Evolutionary conservation across 2,888 invertebrate genomes (phyloP).

Genomic region (Caenorhabditis virilis): DNA sequence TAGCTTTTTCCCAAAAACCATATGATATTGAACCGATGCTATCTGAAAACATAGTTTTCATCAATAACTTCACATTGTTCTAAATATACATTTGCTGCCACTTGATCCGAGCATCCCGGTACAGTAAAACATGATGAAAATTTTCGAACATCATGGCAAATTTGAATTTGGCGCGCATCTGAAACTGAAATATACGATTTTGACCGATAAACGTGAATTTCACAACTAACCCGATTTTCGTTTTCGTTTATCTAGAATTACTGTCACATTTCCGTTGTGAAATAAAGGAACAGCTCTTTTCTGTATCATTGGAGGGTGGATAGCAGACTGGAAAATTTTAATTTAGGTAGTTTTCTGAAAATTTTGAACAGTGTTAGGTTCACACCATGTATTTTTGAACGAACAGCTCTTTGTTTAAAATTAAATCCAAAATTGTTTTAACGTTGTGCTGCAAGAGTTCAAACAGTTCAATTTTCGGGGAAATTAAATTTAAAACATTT

Average conservation of each 20-base stretch:
- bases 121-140: conserved; percentile 50
- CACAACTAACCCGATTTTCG: conserved; percentile 14
- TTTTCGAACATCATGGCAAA: conserved; percentile 54
- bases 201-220: neutral
- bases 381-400: no score
- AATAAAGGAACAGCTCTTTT: conserved; percentile 22
- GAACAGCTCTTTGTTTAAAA: neutral
- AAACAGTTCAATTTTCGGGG: no score
- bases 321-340: conserved; percentile 35
- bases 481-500: no score
- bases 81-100: conserved; percentile 45
- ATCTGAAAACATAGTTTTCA: conserved; percentile 30
- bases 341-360: conserved; percentile 1
- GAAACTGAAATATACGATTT: conserved; percentile 5
- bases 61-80: neutral
- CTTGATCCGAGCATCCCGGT: conserved; percentile 50
- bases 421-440: no score
- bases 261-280: conserved; percentile 11
- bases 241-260: conserved; percentile 31
- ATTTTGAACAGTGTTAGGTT: no score
- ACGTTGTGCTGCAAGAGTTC: no score
- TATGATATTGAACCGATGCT: conserved; percentile 56
- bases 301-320: conserved; percentile 41
- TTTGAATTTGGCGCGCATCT: conserved; percentile 36
- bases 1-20: conserved; percentile 57